Evolutionary conservation across 2,888 invertebrate genomes (phyloP).

Genomic region (Tuberolachnus salignus): DNA sequence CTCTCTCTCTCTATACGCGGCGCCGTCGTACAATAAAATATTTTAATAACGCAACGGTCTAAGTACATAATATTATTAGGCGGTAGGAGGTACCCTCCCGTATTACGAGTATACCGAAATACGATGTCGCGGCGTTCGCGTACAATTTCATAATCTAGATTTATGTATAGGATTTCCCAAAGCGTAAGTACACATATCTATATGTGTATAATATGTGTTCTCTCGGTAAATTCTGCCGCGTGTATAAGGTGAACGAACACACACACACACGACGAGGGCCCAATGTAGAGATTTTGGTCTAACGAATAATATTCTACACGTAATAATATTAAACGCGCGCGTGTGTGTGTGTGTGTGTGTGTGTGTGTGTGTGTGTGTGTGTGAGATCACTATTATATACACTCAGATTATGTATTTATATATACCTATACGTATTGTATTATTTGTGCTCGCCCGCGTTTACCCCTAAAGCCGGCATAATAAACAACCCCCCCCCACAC

Average conservation of each 20-base stretch:
- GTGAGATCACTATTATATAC: no score
- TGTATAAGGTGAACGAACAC: neutral
- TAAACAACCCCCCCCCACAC: conserved; percentile 37
- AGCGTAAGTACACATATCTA: neutral
- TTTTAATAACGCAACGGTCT: no score
- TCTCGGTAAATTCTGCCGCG: conserved; percentile 23
- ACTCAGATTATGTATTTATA: no score
- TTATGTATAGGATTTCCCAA: conserved; percentile 43
- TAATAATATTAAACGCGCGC: neutral
- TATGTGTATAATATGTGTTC: neutral
- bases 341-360: neutral
- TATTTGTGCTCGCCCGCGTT: neutral
- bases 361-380: neutral
- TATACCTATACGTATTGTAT: neutral
- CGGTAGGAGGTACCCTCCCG: no score
- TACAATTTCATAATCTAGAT: conserved; percentile 47
- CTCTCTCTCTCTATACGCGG: no score
- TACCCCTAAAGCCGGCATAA: conserved; percentile 35
- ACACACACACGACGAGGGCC: no score
- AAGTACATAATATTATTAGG: no score
- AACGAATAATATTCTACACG: conserved; percentile 27
- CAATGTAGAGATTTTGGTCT: conserved; percentile 36
- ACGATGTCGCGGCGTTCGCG: conserved; percentile 1
- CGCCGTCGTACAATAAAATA: no score
- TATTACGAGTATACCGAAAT: no score